Percentiles rank a stretch among this genome's conserved stretches.
Conservation (phyloP, 1,140 invertebrate genomes). For the Neotoxoptera formosana region DNA sequence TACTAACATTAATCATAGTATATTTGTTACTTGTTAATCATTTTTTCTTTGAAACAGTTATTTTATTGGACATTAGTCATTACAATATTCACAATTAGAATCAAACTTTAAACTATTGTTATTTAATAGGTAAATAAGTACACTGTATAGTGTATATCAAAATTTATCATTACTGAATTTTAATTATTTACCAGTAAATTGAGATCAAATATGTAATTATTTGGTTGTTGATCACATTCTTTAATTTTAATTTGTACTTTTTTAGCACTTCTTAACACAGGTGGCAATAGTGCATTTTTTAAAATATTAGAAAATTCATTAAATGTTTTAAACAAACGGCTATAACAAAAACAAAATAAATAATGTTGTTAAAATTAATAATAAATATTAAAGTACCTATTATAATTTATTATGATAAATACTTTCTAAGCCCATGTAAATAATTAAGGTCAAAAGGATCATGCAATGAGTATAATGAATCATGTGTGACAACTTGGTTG, state of each 20-base stretch:
- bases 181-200: slow-evolving; percentile 31
- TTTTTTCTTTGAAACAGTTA: not conserved
- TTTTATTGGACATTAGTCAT: too few relatives aligned
- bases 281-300: slow-evolving; percentile 9
- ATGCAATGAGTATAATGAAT: not conserved
- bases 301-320: slow-evolving; percentile 33
- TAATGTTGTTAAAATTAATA: not conserved
- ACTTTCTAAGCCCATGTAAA: slow-evolving; percentile 29
- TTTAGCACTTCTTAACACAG: slow-evolving; percentile 16
- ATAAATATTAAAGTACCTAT: not conserved
- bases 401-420: not conserved
- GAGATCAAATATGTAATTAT: slow-evolving; percentile 12
- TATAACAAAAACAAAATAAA: not conserved
- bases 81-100: too few relatives aligned
- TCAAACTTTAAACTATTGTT: not conserved
- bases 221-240: not conserved
- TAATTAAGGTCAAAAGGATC: not conserved
- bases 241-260: slow-evolving; percentile 35
- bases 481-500: not conserved
- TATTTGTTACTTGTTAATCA: too few relatives aligned
- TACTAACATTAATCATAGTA: too few relatives aligned
- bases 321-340: slow-evolving; percentile 43
- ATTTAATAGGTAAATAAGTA: not conserved
- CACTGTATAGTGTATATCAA: too few relatives aligned
- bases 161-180: too few relatives aligned